Evolutionary conservation across 2,888 invertebrate species (phyloP).

Genomic region (Phortica magna): DNA sequence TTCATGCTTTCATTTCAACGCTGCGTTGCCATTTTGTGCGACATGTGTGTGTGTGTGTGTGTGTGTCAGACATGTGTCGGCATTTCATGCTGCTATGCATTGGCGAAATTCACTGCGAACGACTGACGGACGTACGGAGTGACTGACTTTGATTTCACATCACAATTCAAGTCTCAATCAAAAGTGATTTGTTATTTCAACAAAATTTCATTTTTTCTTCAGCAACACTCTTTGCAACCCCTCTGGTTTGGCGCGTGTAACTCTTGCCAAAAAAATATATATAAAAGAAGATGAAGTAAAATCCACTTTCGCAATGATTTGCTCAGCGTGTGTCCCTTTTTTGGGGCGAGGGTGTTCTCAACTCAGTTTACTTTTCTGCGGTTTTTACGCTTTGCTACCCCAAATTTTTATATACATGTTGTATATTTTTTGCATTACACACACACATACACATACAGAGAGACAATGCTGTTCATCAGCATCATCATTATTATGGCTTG

Average conservation of each 20-base stretch:
- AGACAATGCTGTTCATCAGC: background rate
- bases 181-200: constrained; percentile 38
- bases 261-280: background rate
- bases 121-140: background rate
- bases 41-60: background rate
- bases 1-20: too few species aligned
- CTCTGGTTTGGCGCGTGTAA: constrained; percentile 10
- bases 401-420: too few species aligned
- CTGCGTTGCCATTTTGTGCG: background rate
- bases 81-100: background rate
- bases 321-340: background rate
- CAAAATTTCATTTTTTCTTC: constrained; percentile 23
- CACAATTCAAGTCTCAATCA: constrained; percentile 29
- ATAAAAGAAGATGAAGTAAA: background rate
- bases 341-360: background rate
- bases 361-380: background rate
- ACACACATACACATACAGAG: too few species aligned
- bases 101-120: background rate
- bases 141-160: constrained; percentile 15
- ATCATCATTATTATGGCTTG: background rate
- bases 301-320: constrained; percentile 4
- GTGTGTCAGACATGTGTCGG: constrained; percentile 19
- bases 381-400: background rate
- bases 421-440: too few species aligned
- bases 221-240: background rate